Conservation (phyloP, 2,113 vertebrate genomes). For the Zapus hudsonius region DNA sequence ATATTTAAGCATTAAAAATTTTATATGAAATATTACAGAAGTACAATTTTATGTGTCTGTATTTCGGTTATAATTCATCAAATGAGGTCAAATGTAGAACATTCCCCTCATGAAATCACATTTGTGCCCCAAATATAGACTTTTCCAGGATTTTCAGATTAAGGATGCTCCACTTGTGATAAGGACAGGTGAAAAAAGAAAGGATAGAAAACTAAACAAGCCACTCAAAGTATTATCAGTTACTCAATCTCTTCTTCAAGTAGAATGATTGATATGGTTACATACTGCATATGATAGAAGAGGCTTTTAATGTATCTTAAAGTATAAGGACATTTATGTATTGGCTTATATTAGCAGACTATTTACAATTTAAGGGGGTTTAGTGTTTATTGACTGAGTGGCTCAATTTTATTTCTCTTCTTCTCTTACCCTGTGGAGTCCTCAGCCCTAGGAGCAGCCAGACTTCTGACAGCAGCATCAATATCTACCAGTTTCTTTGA, state of each 20-base stretch:
- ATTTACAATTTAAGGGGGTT: background rate
- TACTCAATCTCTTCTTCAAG: background rate
- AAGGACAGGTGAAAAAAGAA: background rate
- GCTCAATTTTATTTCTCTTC: background rate
- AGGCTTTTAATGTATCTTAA: background rate
- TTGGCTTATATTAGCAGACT: background rate
- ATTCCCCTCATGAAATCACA: background rate
- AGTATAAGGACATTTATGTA: background rate
- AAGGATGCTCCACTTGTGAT: background rate
- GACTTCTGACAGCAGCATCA: background rate
- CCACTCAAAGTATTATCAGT: background rate
- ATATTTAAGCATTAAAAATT: background rate
- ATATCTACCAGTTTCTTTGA: background rate
- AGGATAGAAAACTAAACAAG: background rate
- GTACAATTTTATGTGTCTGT: background rate
- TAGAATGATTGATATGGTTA: background rate
- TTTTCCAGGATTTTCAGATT: background rate
- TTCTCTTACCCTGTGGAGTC: background rate
- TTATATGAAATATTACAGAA: background rate
- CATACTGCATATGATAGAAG: background rate
- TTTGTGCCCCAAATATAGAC: background rate
- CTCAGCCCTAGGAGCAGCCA: background rate
- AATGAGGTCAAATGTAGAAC: background rate
- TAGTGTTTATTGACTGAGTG: background rate
- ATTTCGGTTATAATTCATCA: background rate